phyloP scores from a whole-genome alignment of 2,888 invertebrate species.

The Caradrina kadenii region DNA sequence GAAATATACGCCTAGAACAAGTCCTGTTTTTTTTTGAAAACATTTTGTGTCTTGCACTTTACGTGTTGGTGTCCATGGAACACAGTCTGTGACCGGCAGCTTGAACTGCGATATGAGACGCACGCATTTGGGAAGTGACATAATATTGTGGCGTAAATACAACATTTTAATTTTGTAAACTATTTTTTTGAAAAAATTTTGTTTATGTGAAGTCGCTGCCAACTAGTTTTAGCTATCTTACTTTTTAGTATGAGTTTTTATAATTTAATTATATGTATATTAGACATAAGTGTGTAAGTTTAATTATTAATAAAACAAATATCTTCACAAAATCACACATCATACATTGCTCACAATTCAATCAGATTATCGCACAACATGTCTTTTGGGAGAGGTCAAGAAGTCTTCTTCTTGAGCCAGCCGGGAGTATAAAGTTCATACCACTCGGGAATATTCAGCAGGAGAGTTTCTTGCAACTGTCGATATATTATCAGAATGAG shows the following conservation, averaged over 20 bases:
- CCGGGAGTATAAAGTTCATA: conserved; percentile 81
- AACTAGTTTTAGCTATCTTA: conserved; percentile 75
- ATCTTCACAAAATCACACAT: conserved; percentile 84
- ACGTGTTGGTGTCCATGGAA: conserved; percentile 69
- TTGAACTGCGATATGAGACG: conserved; percentile 83
- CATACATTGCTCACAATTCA: conserved; percentile 83
- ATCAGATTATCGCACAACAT: conserved; percentile 81
- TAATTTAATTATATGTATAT: conserved; percentile 64
- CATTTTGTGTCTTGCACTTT: conserved; percentile 78
- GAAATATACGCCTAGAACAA: conserved; percentile 92
- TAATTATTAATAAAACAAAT: conserved; percentile 77
- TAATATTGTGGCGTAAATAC: conserved; percentile 56
- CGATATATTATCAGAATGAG: conserved; percentile 94
- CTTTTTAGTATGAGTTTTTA: conserved; percentile 63
- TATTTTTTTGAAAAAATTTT: conserved; percentile 43
- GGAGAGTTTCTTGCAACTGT: conserved; percentile 93
- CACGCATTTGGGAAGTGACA: conserved; percentile 62
- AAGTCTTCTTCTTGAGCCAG: conserved; percentile 86
- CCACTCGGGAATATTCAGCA: conserved; percentile 91
- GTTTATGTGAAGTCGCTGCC: conserved; percentile 73
- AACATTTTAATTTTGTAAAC: conserved; percentile 79
- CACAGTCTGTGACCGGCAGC: conserved; percentile 77
- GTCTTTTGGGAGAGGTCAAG: conserved; percentile 86
- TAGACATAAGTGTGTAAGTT: conserved; percentile 72
- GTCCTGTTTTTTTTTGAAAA: conserved; percentile 82